Evolutionary conservation across 1,140 invertebrate species (phyloP), one percentile per base, ranked within the genome.

Genomic region (Trichonephila clavata): DNA sequence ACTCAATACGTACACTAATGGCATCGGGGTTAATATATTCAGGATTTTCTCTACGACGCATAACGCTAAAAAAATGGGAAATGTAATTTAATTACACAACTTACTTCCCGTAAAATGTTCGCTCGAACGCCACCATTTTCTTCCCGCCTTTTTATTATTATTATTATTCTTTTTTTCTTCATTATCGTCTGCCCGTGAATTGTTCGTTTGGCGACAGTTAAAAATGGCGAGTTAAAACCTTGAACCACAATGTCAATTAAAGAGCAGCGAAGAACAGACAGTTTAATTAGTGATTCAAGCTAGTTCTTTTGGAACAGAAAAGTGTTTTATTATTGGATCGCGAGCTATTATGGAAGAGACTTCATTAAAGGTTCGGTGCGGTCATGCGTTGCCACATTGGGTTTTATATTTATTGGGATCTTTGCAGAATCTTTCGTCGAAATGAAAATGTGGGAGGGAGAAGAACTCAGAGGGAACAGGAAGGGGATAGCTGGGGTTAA

Each of bases 201-300:
- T 91, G 90, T 84, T 63, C 77, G 80, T 84, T 84, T 61, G 81
- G 90, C 90, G 90, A 92, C 90, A 92, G 81, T 92, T 92, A 92
- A 92, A 92, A 92, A 92, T 86, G 90, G 90, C 90, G 90, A 92
- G 90, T 86, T 92, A 92, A 92, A 92, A 92, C 90, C 90, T 92
- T 92, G 90, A 92, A 92, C 90, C 90, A 86, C 90, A 92, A 92
- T 92, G 90, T 92, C 90, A 92, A 92, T 92, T 92, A 92, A 92
- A 86, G 83, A 92, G 90, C 90, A 92, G 81, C 61, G 61, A 4
- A 61, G 90, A 86, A 92, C 90, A 92, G 90, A 92, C 90, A 92
- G 81, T 92, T 92, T 92, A 92, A 92, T 92, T 92, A 92, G 90
- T 59, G 90, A 86, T 90, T 86, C 83, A 86, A 21, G 59, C 21